Conservation (phyloP, 2,113 vertebrate genomes). For the Bolborhynchus lineola region DNA sequence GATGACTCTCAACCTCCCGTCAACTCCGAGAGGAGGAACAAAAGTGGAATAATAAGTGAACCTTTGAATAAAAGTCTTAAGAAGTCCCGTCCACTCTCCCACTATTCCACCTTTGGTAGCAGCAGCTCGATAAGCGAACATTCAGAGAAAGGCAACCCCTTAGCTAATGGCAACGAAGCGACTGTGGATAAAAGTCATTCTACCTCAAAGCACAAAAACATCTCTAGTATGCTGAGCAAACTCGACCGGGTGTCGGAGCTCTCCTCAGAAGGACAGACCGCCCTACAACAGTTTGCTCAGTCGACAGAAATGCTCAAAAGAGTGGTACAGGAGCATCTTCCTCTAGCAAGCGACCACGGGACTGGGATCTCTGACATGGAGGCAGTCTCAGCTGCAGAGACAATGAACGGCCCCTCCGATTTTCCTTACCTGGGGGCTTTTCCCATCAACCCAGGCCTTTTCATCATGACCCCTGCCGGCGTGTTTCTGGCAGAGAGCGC, state of each 20-base stretch:
- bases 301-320: slow-evolving; percentile 94
- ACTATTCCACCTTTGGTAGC: slow-evolving; percentile 90
- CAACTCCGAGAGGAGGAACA: slow-evolving; percentile 88
- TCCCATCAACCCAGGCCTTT: slow-evolving; percentile 98
- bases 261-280: slow-evolving; percentile 93
- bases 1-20: slow-evolving; percentile 80
- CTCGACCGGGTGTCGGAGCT: slow-evolving; percentile 91
- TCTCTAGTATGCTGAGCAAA: slow-evolving; percentile 87
- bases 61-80: slow-evolving; percentile 97
- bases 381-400: slow-evolving; percentile 88
- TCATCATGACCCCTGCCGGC: slow-evolving; percentile 98
- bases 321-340: slow-evolving; percentile 96
- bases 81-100: slow-evolving; percentile 92
- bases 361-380: slow-evolving; percentile 90
- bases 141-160: slow-evolving; percentile 77
- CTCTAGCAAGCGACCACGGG: slow-evolving; percentile 87
- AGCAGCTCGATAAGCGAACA: slow-evolving; percentile 86
- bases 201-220: slow-evolving; percentile 86
- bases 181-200: slow-evolving; percentile 85
- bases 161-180: slow-evolving; percentile 78
- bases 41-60: slow-evolving; percentile 96
- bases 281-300: slow-evolving; percentile 97
- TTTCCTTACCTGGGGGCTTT: slow-evolving; percentile 97
- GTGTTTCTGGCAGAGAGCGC: slow-evolving; percentile 98
- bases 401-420: slow-evolving; percentile 91